A percentile compares a stretch with the other conserved stretches of the same genome.
phyloP scores from a whole-genome alignment of 2,113 vertebrate genomes.

The Pterocles gutturalis region DNA sequence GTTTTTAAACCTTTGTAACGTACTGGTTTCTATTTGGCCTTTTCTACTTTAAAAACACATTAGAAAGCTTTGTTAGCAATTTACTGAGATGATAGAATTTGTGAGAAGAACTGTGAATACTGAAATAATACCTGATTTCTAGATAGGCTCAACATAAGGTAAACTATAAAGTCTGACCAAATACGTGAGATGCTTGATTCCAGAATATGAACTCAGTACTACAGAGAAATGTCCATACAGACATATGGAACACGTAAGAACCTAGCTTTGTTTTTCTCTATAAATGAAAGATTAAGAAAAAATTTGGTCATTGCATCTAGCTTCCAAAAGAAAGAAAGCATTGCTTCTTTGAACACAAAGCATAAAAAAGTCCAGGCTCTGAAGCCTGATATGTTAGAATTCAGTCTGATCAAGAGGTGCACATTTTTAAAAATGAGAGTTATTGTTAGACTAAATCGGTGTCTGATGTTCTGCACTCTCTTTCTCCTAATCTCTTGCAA shows the following conservation, averaged over 20 bases:
- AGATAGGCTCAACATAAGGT: background rate
- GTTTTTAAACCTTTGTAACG: background rate
- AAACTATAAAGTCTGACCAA: background rate
- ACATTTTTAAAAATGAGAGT: background rate
- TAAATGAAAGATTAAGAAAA: background rate
- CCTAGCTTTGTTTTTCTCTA: background rate
- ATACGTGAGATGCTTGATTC: background rate
- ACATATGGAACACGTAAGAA: background rate
- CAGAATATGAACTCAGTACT: background rate
- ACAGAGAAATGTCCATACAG: background rate
- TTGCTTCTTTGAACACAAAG: background rate
- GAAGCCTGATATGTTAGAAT: background rate
- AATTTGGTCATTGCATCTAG: background rate
- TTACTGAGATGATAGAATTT: background rate
- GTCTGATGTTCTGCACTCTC: background rate
- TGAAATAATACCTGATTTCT: background rate
- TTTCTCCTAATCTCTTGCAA: background rate
- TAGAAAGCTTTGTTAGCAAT: background rate
- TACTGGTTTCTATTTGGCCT: background rate
- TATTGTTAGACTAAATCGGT: background rate
- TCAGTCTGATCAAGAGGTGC: background rate
- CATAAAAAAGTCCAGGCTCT: background rate
- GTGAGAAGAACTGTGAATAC: background rate
- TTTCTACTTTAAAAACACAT: background rate
- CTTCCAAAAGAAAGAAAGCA: background rate